Evolutionary conservation across 2,113 vertebrate species (phyloP).

Genomic region (Odocoileus hemionus): DNA sequence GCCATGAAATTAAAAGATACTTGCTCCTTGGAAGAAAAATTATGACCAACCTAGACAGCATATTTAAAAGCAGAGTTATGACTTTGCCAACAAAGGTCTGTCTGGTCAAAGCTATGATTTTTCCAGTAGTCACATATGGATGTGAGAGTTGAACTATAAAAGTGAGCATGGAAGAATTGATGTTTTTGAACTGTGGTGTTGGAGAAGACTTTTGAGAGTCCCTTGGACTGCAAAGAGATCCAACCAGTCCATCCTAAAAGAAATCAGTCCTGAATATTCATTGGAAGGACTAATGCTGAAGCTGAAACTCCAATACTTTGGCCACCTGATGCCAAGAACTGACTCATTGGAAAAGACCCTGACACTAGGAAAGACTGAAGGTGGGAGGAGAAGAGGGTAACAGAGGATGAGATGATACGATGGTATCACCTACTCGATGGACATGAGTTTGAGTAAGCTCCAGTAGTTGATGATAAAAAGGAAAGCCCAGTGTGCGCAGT

Average conservation of each 20-base stretch:
- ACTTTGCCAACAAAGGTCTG: background rate
- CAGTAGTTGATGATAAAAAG: background rate
- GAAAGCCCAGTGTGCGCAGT: background rate
- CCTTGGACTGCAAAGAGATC: background rate
- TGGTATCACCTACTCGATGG: background rate
- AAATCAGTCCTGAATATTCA: background rate
- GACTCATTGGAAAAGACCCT: background rate
- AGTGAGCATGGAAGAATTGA: background rate
- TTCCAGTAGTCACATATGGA: background rate
- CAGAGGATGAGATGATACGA: background rate
- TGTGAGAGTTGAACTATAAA: background rate
- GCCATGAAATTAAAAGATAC: background rate
- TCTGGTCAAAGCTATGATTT: background rate
- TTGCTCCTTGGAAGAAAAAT: background rate
- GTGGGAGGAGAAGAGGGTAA: background rate
- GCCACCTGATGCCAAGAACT: background rate
- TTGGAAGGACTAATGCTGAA: background rate
- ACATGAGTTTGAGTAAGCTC: background rate
- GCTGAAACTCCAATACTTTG: background rate
- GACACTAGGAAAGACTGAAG: background rate
- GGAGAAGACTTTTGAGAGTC: background rate
- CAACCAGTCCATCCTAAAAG: background rate
- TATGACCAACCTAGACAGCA: background rate
- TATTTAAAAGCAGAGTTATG: background rate
- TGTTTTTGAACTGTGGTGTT: background rate